Conservation (phyloP, 2,113 vertebrate genomes). For the Marmota monax region DNA sequence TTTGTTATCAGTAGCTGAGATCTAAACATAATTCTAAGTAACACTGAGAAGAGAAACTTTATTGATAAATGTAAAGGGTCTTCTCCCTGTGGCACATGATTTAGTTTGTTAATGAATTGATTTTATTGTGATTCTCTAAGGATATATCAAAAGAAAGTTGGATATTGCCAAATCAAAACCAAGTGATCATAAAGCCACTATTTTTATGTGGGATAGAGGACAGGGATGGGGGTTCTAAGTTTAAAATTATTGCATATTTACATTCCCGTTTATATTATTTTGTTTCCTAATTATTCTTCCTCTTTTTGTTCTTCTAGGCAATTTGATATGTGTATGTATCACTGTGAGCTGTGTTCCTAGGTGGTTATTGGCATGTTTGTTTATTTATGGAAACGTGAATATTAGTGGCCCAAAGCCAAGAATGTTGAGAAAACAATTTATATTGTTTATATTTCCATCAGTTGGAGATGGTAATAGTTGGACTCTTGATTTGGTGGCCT, state of each 20-base stretch:
- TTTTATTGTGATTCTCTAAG: background rate
- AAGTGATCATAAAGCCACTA: background rate
- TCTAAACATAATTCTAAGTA: background rate
- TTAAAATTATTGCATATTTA: no score
- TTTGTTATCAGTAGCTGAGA: background rate
- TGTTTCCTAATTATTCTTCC: background rate
- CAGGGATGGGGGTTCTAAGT: no score
- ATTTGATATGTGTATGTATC: no score
- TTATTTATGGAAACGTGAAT: background rate
- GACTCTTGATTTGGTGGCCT: background rate
- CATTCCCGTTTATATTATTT: background rate
- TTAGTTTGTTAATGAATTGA: background rate
- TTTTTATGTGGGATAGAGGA: background rate
- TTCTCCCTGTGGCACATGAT: background rate
- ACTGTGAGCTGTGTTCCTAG: background rate
- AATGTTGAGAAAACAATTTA: background rate
- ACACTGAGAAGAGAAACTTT: background rate
- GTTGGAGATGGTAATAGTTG: background rate
- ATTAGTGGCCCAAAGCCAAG: background rate
- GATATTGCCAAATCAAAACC: background rate
- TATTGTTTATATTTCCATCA: background rate
- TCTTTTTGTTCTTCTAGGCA: background rate
- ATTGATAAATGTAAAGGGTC: background rate
- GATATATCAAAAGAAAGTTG: background rate
- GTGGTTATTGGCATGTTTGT: background rate